Conservation (phyloP, 2,797 vertebrate genomes). For the Aldrovandia affinis region DNA sequence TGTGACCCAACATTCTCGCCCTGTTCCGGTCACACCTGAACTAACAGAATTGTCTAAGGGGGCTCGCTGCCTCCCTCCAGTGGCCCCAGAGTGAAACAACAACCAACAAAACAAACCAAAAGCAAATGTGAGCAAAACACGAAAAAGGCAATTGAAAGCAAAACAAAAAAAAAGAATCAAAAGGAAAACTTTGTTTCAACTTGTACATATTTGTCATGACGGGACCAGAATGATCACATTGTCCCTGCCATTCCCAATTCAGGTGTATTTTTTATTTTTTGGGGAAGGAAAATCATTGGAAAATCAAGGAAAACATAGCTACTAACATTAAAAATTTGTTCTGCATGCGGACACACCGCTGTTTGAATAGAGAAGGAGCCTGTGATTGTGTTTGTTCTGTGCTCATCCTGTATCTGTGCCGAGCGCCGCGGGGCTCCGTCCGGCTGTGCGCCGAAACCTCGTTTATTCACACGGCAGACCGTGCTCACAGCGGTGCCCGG, state of each 20-base stretch:
- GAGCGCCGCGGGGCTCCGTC: too few species aligned
- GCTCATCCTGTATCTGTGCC: too few species aligned
- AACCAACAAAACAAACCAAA: not conserved
- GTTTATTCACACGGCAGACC: too few species aligned
- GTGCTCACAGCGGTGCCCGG: too few species aligned
- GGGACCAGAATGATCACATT: not conserved
- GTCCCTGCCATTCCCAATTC: not conserved
- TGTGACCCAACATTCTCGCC: not conserved
- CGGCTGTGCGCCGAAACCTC: too few species aligned
- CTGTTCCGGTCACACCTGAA: slow-evolving; percentile 29
- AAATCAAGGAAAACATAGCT: not conserved
- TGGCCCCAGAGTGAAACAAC: not conserved
- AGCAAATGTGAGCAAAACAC: not conserved
- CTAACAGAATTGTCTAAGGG: not conserved
- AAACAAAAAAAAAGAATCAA: not conserved
- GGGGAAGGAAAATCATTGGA: not conserved
- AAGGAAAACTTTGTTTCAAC: slow-evolving; percentile 8
- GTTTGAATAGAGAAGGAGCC: slow-evolving; percentile 14
- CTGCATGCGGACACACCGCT: not conserved
- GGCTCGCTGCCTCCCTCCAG: not conserved
- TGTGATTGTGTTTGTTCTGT: not conserved
- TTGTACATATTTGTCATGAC: slow-evolving; percentile 41
- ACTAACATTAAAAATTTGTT: not conserved
- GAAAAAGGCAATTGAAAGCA: not conserved
- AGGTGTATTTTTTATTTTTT: slow-evolving; percentile 41